Evolutionary conservation across 1,140 invertebrate species (phyloP).

Genomic region (Sarcophaga bullata): DNA sequence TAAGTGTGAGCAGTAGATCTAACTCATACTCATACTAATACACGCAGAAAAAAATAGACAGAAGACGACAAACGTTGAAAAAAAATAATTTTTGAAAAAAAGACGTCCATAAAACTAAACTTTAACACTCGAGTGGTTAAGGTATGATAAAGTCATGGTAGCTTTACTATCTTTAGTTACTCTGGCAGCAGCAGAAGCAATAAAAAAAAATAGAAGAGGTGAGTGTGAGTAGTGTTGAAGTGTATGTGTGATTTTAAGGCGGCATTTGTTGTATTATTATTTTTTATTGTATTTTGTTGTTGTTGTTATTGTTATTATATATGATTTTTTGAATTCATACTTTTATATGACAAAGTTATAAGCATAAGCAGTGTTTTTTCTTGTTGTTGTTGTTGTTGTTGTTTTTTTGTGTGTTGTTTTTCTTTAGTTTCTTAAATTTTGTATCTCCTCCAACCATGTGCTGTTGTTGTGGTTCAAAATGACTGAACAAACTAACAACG

Average conservation of each 20-base stretch:
- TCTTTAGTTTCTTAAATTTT: too few relatives aligned
- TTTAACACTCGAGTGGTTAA: constrained; percentile 26
- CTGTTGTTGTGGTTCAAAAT: not conserved
- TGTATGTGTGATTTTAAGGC: constrained; percentile 20
- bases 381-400: not conserved
- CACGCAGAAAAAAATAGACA: not conserved
- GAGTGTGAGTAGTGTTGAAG: not conserved
- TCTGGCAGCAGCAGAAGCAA: not conserved
- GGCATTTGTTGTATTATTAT: not conserved
- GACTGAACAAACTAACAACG: constrained; percentile 26
- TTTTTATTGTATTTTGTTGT: too few relatives aligned
- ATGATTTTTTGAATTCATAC: constrained; percentile 10
- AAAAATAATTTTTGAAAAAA: too few relatives aligned
- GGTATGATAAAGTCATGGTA: constrained; percentile 26
- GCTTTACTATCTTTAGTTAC: not conserved
- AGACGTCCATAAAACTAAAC: constrained; percentile 5
- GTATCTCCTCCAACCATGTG: not conserved
- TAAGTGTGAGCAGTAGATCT: too few relatives aligned
- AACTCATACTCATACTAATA: not conserved
- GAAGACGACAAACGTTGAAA: not conserved
- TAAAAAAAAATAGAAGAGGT: not conserved
- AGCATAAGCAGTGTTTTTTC: constrained; percentile 8
- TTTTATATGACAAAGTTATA: constrained; percentile 7
- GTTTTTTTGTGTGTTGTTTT: too few relatives aligned
- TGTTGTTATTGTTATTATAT: not conserved